phyloP scores from a whole-genome alignment of 2,113 vertebrate species.

The Galemys pyrenaicus region DNA sequence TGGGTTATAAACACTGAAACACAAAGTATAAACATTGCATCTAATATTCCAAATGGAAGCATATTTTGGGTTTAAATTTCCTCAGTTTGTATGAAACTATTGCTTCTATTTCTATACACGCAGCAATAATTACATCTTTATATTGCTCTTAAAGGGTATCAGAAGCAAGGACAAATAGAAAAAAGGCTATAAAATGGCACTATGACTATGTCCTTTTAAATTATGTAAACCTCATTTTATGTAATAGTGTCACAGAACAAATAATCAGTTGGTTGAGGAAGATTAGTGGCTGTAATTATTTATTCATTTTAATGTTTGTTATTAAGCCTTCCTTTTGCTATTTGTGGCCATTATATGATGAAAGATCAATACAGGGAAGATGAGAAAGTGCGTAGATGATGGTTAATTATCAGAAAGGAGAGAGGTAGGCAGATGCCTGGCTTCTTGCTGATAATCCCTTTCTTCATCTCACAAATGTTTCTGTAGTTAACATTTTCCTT shows the following conservation, averaged over 20 bases:
- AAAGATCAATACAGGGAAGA: constrained; percentile 85
- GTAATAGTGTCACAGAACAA: constrained; percentile 84
- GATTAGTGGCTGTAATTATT: constrained; percentile 86
- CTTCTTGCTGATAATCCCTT: constrained; percentile 48
- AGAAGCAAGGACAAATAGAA: constrained; percentile 13
- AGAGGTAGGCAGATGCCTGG: constrained; percentile 38
- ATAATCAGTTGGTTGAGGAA: constrained; percentile 83
- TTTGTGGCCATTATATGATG: constrained; percentile 83
- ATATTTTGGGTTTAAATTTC: constrained; percentile 17
- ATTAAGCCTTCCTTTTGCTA: constrained; percentile 83
- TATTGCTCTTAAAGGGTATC: constrained; percentile 18
- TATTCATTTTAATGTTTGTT: constrained; percentile 87
- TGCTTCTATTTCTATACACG: background rate
- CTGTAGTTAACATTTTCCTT: constrained; percentile 41
- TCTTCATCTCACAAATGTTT: constrained; percentile 16
- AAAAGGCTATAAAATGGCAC: constrained; percentile 67
- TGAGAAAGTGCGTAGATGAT: constrained; percentile 80
- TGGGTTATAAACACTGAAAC: background rate
- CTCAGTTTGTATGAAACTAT: background rate
- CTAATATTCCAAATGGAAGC: constrained; percentile 1
- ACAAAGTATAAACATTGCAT: constrained; percentile 16
- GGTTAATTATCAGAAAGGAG: constrained; percentile 79
- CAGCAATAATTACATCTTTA: background rate
- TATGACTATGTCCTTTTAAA: constrained; percentile 79
- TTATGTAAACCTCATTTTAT: constrained; percentile 83